Evolutionary conservation across 2,113 vertebrate species (phyloP).

Genomic region (Echinops telfairi): DNA sequence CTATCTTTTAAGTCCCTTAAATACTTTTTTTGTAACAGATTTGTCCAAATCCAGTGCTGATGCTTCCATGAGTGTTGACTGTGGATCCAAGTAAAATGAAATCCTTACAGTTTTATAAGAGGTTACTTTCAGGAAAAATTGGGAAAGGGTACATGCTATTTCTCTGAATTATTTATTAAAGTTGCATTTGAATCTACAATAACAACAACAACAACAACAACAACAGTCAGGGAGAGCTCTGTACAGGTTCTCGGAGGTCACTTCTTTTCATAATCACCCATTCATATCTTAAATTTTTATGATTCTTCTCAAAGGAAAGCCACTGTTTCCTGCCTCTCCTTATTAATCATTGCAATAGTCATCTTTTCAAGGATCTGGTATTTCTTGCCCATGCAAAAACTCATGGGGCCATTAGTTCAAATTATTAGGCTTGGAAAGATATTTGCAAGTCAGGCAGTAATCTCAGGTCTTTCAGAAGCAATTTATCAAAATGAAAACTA

Average conservation of each 20-base stretch:
- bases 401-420: constrained; percentile 29
- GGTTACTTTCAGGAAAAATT: not conserved
- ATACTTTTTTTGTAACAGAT: no score
- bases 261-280: not conserved
- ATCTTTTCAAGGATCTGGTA: constrained; percentile 1
- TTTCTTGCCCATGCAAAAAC: not conserved
- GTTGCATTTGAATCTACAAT: not conserved
- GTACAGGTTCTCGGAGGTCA: not conserved
- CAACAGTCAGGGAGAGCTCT: not conserved
- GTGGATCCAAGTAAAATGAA: no score
- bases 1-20: no score
- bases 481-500: not conserved
- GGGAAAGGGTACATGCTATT: not conserved
- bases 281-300: not conserved
- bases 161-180: constrained; percentile 1
- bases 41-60: no score
- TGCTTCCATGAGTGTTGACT: no score
- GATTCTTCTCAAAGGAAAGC: constrained; percentile 13
- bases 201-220: not conserved
- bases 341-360: not conserved
- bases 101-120: not conserved
- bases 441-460: not conserved
- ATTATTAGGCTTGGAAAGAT: not conserved
- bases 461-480: not conserved
- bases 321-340: not conserved